These are phyloP conservation scores for Brachyhypopomus gauderio DNA, from an alignment of 2,113 vertebrate genomes.

Conservation along the genomic window DNA sequence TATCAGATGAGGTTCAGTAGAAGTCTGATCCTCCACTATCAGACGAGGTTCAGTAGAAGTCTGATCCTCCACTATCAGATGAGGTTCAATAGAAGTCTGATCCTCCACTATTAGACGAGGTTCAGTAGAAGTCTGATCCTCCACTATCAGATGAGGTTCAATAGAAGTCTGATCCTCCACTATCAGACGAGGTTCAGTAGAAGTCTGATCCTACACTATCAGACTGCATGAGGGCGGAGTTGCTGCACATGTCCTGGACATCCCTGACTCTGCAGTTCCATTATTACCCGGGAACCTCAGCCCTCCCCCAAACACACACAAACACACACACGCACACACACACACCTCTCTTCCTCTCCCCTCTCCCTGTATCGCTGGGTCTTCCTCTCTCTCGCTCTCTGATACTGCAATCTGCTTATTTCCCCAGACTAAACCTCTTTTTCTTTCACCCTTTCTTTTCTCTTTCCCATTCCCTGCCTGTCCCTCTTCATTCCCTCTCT, in stretches of 20 bases:
- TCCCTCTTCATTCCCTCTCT: neutral
- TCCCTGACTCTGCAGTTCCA: constrained; percentile 45
- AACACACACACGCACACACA: constrained; percentile 22
- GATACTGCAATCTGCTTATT: constrained; percentile 63
- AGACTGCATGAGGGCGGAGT: constrained; percentile 20
- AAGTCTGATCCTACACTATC: neutral
- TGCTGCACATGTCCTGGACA: constrained; percentile 31
- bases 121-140: too few relatives aligned
- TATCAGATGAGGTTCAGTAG: too few relatives aligned
- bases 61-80: too few relatives aligned
- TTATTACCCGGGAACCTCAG: constrained; percentile 38
- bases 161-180: too few relatives aligned
- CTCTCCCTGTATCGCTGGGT: neutral
- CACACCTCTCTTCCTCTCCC: constrained; percentile 14
- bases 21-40: too few relatives aligned
- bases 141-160: too few relatives aligned
- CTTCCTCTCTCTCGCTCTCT: neutral
- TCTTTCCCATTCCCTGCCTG: neutral
- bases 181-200: too few relatives aligned
- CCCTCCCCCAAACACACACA: neutral
- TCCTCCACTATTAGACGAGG: too few relatives aligned
- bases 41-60: too few relatives aligned
- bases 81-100: too few relatives aligned
- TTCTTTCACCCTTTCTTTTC: neutral
- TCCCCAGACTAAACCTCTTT: constrained; percentile 63